Percentiles rank a stretch among this genome's conserved stretches.
Evolutionary conservation across 2,888 invertebrate species (phyloP).

Genomic region (Andrena haemorrhoa): DNA sequence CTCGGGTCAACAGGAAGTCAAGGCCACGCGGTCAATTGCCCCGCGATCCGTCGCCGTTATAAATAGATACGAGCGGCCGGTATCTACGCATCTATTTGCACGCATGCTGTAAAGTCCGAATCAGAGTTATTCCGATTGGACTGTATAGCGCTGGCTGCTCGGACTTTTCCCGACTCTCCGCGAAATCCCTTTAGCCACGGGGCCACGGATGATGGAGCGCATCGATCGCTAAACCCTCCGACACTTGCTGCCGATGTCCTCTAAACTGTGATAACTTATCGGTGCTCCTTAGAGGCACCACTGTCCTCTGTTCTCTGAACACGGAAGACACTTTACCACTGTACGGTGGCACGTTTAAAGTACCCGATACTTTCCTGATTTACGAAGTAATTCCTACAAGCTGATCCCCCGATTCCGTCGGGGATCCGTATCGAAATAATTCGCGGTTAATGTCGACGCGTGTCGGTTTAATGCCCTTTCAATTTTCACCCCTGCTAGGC

Average conservation of each 20-base stretch:
- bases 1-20: slow-evolving; percentile 80
- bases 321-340: too few relatives aligned
- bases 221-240: slow-evolving; percentile 35
- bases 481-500: slow-evolving; percentile 12
- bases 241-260: slow-evolving; percentile 20
- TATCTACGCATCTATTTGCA: slow-evolving; percentile 74
- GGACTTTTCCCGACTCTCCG: slow-evolving; percentile 12
- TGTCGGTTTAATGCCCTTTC: slow-evolving; percentile 21
- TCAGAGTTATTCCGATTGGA: slow-evolving; percentile 61
- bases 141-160: slow-evolving; percentile 12
- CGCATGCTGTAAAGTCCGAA: slow-evolving; percentile 70
- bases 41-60: slow-evolving; percentile 78
- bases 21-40: slow-evolving; percentile 83
- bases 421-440: neutral
- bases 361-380: too few relatives aligned
- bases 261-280: too few relatives aligned
- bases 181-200: slow-evolving; percentile 15
- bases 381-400: neutral
- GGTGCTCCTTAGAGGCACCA: too few relatives aligned
- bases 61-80: slow-evolving; percentile 78
- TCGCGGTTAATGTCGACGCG: slow-evolving; percentile 12
- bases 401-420: neutral
- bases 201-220: slow-evolving; percentile 17
- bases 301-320: too few relatives aligned
- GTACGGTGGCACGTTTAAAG: too few relatives aligned